A percentile compares a stretch with the other conserved stretches of the same genome.
phyloP scores from a whole-genome alignment of 2,888 invertebrate genomes.

The Choreutis nemorana region DNA sequence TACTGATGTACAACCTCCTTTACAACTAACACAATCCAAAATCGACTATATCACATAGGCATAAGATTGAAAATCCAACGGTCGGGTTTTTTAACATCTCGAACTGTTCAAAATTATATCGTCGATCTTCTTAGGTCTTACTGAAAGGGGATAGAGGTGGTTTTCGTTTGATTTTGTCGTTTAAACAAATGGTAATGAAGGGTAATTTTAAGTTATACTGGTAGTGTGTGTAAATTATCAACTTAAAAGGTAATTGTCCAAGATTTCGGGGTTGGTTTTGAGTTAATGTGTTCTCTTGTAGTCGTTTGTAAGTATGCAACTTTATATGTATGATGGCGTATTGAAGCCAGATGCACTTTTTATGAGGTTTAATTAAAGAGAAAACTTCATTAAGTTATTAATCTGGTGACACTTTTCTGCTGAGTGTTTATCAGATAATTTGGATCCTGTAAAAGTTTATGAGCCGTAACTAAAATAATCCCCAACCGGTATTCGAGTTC shows the following conservation, averaged over 20 bases:
- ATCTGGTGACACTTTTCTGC: too few species aligned
- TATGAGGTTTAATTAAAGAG: too few species aligned
- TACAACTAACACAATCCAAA: slow-evolving; percentile 10
- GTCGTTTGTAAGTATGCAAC: too few species aligned
- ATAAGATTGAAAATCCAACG: slow-evolving; percentile 20
- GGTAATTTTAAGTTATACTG: slow-evolving; percentile 43
- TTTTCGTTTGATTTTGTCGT: slow-evolving; percentile 4
- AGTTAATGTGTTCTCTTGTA: slow-evolving; percentile 7
- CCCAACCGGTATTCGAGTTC: too few species aligned
- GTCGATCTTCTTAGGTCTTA: slow-evolving; percentile 10
- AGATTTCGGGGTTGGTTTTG: slow-evolving; percentile 32
- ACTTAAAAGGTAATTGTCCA: slow-evolving; percentile 49
- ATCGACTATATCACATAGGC: slow-evolving; percentile 16
- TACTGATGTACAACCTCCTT: slow-evolving; percentile 31
- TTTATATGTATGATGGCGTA: too few species aligned
- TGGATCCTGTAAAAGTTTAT: too few species aligned
- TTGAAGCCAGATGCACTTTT: too few species aligned
- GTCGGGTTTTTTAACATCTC: background rate
- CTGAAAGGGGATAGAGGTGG: slow-evolving; percentile 4
- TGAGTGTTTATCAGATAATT: too few species aligned
- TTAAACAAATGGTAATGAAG: slow-evolving; percentile 6
- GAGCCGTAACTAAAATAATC: too few species aligned
- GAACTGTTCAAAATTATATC: slow-evolving; percentile 11
- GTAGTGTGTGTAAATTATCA: slow-evolving; percentile 52
- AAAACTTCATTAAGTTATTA: too few species aligned